Evolutionary conservation across 2,888 invertebrate genomes (phyloP).

Genomic region (Sminthurinus aureus): DNA sequence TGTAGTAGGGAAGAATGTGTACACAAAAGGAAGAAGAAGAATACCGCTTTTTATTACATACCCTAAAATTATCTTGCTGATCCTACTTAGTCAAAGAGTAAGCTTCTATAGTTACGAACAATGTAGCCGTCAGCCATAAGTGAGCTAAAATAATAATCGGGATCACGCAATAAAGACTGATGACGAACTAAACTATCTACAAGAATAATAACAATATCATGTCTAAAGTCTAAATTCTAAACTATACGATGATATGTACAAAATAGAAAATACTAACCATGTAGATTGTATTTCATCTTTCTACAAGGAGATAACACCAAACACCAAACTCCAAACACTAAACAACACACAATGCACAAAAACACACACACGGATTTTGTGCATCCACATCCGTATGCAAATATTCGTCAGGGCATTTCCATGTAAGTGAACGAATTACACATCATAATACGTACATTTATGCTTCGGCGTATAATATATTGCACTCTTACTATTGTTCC

Average conservation of each 20-base stretch:
- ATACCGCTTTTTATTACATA: slow-evolving; percentile 25
- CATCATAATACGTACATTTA: too few relatives aligned
- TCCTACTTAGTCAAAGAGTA: slow-evolving; percentile 23
- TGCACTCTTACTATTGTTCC: too few relatives aligned
- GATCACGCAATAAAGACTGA: slow-evolving; percentile 18
- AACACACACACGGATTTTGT: neutral
- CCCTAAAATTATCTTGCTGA: slow-evolving; percentile 20
- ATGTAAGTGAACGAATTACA: too few relatives aligned
- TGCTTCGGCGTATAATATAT: too few relatives aligned
- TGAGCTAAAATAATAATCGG: slow-evolving; percentile 31
- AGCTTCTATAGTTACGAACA: slow-evolving; percentile 13
- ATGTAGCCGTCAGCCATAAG: neutral
- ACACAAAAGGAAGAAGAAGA: neutral
- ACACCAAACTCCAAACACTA: neutral
- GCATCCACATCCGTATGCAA: too few relatives aligned
- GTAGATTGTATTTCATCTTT: neutral
- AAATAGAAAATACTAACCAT: neutral
- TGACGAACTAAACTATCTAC: neutral
- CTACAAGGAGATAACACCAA: neutral
- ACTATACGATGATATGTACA: too few relatives aligned
- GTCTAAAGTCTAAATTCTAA: too few relatives aligned
- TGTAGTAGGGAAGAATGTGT: neutral
- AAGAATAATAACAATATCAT: too few relatives aligned
- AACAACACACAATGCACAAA: neutral
- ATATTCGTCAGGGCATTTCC: too few relatives aligned